These are phyloP conservation scores for Chrysocyon brachyurus DNA, from an alignment of 2,797 vertebrate species.

Conservation along the genomic window DNA sequence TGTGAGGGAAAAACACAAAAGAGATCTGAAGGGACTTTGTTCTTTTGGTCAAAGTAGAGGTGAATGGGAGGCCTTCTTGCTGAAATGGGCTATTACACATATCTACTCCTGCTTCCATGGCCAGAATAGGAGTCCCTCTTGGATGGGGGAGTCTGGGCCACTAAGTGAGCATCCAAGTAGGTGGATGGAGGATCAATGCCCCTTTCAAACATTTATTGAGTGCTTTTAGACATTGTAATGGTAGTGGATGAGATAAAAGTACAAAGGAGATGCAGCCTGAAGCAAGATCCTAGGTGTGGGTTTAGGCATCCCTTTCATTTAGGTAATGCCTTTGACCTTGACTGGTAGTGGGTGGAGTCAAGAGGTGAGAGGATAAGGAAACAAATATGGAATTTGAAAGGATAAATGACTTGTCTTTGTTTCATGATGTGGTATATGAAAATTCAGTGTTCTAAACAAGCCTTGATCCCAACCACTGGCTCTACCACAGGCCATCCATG, in stretches of 20 bases:
- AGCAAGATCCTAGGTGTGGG: rapidly evolving
- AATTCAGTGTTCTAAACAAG: not conserved
- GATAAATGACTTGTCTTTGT: not conserved
- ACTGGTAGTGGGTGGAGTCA: not conserved
- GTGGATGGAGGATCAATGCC: not conserved
- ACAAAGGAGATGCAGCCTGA: not conserved
- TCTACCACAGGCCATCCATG: not conserved
- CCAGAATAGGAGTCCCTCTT: not conserved
- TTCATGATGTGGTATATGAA: not conserved
- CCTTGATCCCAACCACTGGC: not conserved
- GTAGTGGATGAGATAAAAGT: not conserved
- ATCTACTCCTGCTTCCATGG: not conserved
- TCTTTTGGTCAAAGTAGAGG: not conserved
- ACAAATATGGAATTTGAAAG: not conserved
- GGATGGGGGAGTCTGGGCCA: not conserved
- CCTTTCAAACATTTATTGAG: not conserved
- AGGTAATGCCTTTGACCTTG: not conserved
- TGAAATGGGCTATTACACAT: not conserved
- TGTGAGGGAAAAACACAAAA: not conserved
- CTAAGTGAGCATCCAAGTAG: not conserved
- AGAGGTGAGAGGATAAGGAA: not conserved
- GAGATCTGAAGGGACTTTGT: not conserved
- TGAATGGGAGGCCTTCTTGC: not conserved
- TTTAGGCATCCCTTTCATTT: not conserved
- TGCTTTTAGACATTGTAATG: not conserved